These are phyloP conservation scores for Synergus laeviventris DNA, from an alignment of 2,888 invertebrate genomes.

Conservation along the genomic window DNA sequence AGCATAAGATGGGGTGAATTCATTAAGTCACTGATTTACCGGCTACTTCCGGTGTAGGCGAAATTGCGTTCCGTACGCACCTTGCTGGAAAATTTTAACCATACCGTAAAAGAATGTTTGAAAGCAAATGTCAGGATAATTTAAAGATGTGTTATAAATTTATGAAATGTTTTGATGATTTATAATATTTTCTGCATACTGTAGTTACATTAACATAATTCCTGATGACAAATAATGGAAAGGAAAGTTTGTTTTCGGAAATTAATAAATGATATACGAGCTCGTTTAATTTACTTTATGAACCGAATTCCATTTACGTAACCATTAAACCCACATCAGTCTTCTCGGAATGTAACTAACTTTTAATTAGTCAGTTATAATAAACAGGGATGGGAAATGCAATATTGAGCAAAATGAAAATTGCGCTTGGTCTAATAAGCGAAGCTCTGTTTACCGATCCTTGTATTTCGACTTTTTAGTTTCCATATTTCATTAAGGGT, in stretches of 20 bases:
- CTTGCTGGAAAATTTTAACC: slow-evolving; percentile 2
- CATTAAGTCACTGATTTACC: slow-evolving; percentile 73
- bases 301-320: not conserved
- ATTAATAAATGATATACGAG: slow-evolving; percentile 7
- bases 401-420: not conserved
- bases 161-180: not conserved
- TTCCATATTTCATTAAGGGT: not conserved
- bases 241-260: not conserved
- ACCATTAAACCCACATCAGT: not conserved
- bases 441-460: not conserved
- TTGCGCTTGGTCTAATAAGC: not conserved
- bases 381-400: not conserved
- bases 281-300: slow-evolving; percentile 9
- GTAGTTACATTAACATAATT: not conserved
- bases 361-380: not conserved
- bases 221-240: not conserved
- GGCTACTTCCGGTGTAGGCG: slow-evolving; percentile 71
- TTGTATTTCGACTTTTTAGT: not conserved
- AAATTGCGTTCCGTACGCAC: slow-evolving; percentile 60
- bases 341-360: not conserved
- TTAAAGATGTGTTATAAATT: not conserved
- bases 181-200: not conserved
- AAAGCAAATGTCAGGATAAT: not conserved
- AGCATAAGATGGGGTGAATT: slow-evolving; percentile 63
- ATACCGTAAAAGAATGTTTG: not conserved